A percentile compares a stretch with the other conserved stretches of the same genome.
Conservation (phyloP, 2,113 vertebrate genomes). For the Amazona guildingii region DNA sequence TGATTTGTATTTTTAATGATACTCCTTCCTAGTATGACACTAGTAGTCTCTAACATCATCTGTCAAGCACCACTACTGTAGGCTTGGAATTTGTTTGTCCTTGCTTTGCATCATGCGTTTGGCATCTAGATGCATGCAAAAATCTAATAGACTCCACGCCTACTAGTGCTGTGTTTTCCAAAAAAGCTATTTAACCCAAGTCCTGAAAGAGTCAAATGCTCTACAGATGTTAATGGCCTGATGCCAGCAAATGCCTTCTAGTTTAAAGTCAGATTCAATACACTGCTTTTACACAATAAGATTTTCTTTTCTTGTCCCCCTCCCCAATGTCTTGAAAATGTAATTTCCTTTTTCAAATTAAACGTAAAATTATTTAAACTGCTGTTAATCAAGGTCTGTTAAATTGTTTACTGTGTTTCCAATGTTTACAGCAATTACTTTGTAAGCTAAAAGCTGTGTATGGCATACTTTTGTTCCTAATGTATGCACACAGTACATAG, state of each 20-base stretch:
- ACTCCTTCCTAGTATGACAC: background rate
- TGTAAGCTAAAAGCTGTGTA: background rate
- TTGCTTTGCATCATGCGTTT: conserved; percentile 27
- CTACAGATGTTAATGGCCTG: conserved; percentile 41
- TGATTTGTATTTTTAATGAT: background rate
- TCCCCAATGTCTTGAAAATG: background rate
- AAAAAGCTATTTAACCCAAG: conserved; percentile 48
- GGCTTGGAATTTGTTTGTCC: conserved; percentile 29
- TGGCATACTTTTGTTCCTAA: background rate
- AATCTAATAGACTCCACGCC: conserved; percentile 7
- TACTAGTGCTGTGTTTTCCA: conserved; percentile 31
- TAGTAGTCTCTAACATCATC: background rate
- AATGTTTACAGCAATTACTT: background rate
- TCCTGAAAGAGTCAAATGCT: conserved; percentile 45
- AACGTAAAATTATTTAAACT: background rate
- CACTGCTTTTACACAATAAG: background rate
- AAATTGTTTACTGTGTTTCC: background rate
- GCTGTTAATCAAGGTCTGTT: conserved; percentile 3
- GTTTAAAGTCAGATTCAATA: conserved; percentile 7
- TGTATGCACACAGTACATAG: background rate
- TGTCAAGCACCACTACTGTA: background rate
- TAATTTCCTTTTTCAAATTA: background rate
- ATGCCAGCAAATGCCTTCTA: conserved; percentile 25
- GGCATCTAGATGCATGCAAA: conserved; percentile 45
- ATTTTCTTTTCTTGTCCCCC: background rate